Base-by-base conservation (phyloP, 2,113 vertebrate species). In the Misgurnus anguillicaudatus region DNA sequence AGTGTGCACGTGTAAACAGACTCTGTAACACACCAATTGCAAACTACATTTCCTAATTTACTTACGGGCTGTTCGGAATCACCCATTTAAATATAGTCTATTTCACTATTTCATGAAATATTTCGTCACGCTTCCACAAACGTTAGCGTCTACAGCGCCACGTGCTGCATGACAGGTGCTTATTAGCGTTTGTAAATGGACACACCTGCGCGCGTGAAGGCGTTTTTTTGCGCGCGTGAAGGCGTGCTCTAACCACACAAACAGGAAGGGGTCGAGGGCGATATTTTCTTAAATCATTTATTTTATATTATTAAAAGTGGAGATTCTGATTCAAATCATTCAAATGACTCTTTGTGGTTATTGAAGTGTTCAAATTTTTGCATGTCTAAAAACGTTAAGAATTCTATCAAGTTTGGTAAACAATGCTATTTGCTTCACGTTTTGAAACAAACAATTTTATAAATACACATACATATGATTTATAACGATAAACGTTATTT, bases 11-110 rank as follows among this genome's bases (percentile, higher is more conserved):
- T 14, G 36, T 6, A 66, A 11, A 66, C 9, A 4, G 42, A 45
- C 7, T 9, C 7, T 3, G 21, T 13, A 55, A 17, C 6, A 19
- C 5, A 17, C 17, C 7, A n/a, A 14, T 9, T 16, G 17, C 14
- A 11, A 16, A 51, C 47, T 14, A 0, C 2, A n/a, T 14, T 9
- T 55, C 6, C n/a, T 70, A 17, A 63, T 42, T 11, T 62, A 87
- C 92, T 92, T 89, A 93, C 92, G 68, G 87, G 83, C 42, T 86
- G 81, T 78, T 89, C 87, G 67, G 87, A 87, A 38, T 91, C 91
- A 77, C 84, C 89, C 92, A 93, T 86, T 82, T 80, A 36, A 58
- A 63, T 65, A 17, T 72, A 89, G 53, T 47, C 6, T 79, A 73
- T 57, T 72, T 41, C 69, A 72, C 70, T 6, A 65, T 66, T 80